Conservation (phyloP, 2,797 vertebrate species). For the Poeciliopsis infans region DNA sequence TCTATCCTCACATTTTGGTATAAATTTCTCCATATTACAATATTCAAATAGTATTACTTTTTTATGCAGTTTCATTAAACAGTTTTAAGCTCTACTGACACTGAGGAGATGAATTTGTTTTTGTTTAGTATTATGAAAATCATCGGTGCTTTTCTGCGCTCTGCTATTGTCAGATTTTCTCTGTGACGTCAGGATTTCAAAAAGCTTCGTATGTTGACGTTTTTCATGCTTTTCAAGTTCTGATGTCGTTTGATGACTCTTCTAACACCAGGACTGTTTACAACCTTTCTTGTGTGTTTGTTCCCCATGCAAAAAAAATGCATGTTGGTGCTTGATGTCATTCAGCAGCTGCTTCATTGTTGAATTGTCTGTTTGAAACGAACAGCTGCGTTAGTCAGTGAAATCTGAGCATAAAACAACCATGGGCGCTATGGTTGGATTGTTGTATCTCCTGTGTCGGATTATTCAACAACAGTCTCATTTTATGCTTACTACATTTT, state of each 20-base stretch:
- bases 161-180: background rate
- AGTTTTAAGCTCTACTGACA: background rate
- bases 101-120: background rate
- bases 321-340: conserved; percentile 59
- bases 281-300: conserved; percentile 36
- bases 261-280: conserved; percentile 10
- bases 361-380: conserved; percentile 26
- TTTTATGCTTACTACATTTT: conserved; percentile 10
- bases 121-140: background rate
- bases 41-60: background rate
- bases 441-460: conserved; percentile 9
- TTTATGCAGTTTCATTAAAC: background rate
- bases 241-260: conserved; percentile 31
- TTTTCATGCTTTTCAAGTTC: conserved; percentile 9
- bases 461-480: conserved; percentile 13
- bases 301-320: conserved; percentile 52
- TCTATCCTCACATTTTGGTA: background rate
- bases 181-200: background rate
- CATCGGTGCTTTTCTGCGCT: background rate
- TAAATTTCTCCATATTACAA: background rate
- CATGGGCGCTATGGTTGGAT: conserved; percentile 22
- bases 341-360: conserved; percentile 11
- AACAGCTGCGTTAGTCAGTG: conserved; percentile 43
- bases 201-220: background rate
- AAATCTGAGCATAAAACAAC: conserved; percentile 51